Evolutionary conservation across 2,888 invertebrate genomes (phyloP).

Genomic region (Leptinotarsa tumamoca): DNA sequence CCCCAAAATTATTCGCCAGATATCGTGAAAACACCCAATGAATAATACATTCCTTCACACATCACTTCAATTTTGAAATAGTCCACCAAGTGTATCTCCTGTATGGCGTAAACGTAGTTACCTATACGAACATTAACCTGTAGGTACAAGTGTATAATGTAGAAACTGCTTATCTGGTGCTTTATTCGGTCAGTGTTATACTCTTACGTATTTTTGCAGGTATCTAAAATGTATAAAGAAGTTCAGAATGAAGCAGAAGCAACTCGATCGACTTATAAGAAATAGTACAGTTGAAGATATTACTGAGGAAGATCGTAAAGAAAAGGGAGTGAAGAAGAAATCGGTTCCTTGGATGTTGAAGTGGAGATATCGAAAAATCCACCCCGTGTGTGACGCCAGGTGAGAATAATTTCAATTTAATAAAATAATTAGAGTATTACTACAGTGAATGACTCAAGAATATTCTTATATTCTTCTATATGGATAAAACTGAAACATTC

Average conservation of each 20-base stretch:
- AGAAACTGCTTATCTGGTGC: conserved; percentile 25
- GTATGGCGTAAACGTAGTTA: conserved; percentile 21
- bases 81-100: conserved; percentile 34
- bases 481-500: too few species aligned
- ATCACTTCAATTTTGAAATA: conserved; percentile 26
- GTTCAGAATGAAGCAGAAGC: conserved; percentile 45
- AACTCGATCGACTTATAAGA: conserved; percentile 24
- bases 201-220: conserved; percentile 39
- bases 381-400: conserved; percentile 41
- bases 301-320: conserved; percentile 25
- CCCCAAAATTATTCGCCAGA: too few species aligned
- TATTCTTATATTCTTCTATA: too few species aligned
- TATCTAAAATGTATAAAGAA: conserved; percentile 44
- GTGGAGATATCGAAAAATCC: conserved; percentile 43
- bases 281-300: conserved; percentile 19
- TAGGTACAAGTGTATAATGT: not conserved
- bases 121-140: not conserved
- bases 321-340: conserved; percentile 31
- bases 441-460: not conserved
- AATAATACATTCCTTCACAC: conserved; percentile 15
- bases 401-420: conserved; percentile 26
- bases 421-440: not conserved
- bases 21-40: not conserved
- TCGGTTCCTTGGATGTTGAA: conserved; percentile 40
- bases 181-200: conserved; percentile 15